A percentile compares a stretch with the other conserved stretches of the same genome.
Conservation (phyloP, 2,113 vertebrate genomes). For the Agapornis roseicollis region DNA sequence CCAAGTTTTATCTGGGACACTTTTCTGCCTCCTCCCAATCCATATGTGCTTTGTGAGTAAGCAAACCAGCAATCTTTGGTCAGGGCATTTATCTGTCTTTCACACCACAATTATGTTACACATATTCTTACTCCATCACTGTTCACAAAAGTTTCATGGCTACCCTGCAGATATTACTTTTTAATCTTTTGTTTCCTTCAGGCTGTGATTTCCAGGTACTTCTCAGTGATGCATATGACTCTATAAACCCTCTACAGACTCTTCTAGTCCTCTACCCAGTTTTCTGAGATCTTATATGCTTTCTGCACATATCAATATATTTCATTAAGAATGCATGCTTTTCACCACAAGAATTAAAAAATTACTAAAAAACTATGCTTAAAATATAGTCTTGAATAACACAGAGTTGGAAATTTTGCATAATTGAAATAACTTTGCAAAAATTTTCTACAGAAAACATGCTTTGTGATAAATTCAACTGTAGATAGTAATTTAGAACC, state of each 20-base stretch:
- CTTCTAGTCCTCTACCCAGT: not conserved
- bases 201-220: not conserved
- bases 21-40: not conserved
- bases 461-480: not conserved
- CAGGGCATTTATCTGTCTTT: not conserved
- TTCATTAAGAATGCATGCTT: not conserved
- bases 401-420: not conserved
- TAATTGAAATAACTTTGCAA: not conserved
- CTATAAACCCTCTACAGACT: not conserved
- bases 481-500: not conserved
- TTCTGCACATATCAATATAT: not conserved
- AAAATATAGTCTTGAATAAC: not conserved
- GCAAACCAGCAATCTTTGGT: not conserved
- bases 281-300: not conserved
- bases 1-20: not conserved
- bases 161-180: not conserved
- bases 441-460: not conserved
- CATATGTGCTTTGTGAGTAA: not conserved
- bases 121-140: not conserved
- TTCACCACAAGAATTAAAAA: not conserved
- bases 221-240: not conserved
- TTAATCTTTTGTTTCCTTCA: not conserved
- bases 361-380: fast-evolving
- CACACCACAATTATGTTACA: not conserved
- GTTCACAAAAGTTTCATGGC: not conserved